Conservation (phyloP, 2,113 vertebrate species). For the Atlantisia rogersi region DNA sequence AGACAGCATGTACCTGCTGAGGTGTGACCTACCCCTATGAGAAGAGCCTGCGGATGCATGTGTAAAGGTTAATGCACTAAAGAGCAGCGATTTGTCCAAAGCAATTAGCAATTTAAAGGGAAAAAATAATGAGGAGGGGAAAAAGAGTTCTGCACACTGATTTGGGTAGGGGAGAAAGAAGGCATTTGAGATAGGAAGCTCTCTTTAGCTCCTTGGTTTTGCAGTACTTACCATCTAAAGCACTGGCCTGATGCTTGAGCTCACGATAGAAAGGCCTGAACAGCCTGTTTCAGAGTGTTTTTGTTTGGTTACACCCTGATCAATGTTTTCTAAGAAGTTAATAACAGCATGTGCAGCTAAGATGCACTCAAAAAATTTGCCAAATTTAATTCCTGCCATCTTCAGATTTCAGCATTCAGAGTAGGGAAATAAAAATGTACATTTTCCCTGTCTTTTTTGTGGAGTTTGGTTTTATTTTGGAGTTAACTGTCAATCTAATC, state of each 20-base stretch:
- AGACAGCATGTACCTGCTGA: background rate
- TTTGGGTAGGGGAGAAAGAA: background rate
- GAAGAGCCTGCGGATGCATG: background rate
- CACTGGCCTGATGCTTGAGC: background rate
- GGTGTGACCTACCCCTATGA: no score
- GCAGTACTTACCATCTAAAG: fast-evolving
- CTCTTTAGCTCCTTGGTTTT: background rate
- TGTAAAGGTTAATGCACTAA: background rate
- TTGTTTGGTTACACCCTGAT: background rate
- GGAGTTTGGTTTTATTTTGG: background rate
- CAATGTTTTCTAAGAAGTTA: background rate
- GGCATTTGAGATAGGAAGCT: no score
- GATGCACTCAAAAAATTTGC: background rate
- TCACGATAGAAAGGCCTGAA: background rate
- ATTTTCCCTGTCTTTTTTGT: background rate
- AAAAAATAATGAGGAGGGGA: background rate
- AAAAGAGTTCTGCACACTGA: background rate
- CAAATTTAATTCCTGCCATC: background rate
- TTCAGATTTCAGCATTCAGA: background rate
- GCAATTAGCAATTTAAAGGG: background rate
- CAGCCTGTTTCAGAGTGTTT: background rate
- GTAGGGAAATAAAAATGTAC: background rate
- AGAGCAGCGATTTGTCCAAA: background rate
- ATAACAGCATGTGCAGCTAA: fast-evolving
- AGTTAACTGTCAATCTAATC: background rate